Conservation (phyloP, 2,113 vertebrate species). For the Strigops habroptila region DNA sequence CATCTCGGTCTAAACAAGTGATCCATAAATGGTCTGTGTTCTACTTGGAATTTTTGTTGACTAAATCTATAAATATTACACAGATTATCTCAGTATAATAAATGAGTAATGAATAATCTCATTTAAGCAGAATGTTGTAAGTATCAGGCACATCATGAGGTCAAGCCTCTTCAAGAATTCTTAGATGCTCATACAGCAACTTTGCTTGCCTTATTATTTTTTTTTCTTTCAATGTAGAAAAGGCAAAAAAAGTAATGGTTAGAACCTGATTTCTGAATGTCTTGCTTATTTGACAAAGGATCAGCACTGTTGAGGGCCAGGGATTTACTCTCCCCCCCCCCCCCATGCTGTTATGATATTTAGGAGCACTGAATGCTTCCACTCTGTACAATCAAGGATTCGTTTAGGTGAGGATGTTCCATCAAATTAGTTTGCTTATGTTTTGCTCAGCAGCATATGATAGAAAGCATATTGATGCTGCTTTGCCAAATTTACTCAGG, state of each 20-base stretch:
- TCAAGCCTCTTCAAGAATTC: conserved; percentile 24
- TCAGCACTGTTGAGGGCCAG: not conserved
- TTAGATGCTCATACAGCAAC: conserved; percentile 48
- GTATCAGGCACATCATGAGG: conserved; percentile 19
- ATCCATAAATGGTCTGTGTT: not conserved
- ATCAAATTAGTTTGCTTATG: not conserved
- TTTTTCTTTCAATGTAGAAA: conserved; percentile 18
- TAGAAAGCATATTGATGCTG: not conserved
- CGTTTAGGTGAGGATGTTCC: not conserved
- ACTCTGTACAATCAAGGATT: not conserved
- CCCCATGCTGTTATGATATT: not conserved
- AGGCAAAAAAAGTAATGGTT: not conserved
- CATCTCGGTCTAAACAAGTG: not conserved
- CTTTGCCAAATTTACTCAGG: not conserved
- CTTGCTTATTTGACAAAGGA: not conserved
- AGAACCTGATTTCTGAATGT: not conserved
- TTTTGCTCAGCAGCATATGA: not conserved
- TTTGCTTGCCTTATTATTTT: conserved; percentile 30
- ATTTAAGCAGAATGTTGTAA: conserved; percentile 12
- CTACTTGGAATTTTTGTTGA: conserved; percentile 25
- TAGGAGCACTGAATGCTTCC: not conserved
- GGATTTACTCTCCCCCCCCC: too few relatives aligned
- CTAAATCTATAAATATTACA: conserved; percentile 47
- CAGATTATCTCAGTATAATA: not conserved
- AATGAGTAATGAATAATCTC: not conserved